A percentile compares a stretch with the other conserved stretches of the same genome.
Conservation (phyloP, 2,113 vertebrate species). For the Pseudorhombus dupliciocellatus region DNA sequence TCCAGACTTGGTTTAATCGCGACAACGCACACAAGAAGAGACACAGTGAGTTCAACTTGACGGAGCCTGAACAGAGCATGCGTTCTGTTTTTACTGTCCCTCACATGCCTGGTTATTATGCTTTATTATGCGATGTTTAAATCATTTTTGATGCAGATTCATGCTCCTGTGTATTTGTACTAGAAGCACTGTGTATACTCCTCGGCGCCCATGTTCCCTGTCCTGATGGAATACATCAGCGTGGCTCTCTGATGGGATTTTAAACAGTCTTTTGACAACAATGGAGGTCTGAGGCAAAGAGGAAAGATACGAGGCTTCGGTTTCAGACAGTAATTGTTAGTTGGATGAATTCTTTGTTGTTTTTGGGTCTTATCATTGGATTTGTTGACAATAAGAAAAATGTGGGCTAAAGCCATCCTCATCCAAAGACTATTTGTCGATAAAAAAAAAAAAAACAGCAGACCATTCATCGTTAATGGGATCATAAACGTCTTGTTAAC, state of each 20-base stretch:
- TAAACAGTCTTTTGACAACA: conserved; percentile 12
- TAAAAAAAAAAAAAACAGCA: conserved; percentile 35
- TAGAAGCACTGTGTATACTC: too few relatives aligned
- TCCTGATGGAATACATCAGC: background rate
- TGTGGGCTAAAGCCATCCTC: background rate
- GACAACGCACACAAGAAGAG: too few relatives aligned
- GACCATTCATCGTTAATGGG: conserved; percentile 13
- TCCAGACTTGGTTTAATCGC: too few relatives aligned
- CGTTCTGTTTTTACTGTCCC: too few relatives aligned
- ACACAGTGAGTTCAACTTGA: too few relatives aligned
- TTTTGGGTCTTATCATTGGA: conserved; percentile 13
- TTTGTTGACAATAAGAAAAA: conserved; percentile 9
- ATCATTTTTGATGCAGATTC: too few relatives aligned
- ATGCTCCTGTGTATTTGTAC: too few relatives aligned
- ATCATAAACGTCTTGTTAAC: background rate
- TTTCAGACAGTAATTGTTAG: background rate
- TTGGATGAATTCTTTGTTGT: conserved; percentile 3
- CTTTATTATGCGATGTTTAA: too few relatives aligned
- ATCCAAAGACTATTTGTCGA: conserved; percentile 23
- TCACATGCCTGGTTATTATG: too few relatives aligned
- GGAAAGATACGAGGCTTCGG: background rate
- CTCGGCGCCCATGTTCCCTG: background rate
- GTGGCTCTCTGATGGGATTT: background rate
- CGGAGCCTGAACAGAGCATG: too few relatives aligned
- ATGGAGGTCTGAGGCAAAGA: background rate